Conservation (phyloP, 2,113 vertebrate genomes). For the Actenoides hombroni region DNA sequence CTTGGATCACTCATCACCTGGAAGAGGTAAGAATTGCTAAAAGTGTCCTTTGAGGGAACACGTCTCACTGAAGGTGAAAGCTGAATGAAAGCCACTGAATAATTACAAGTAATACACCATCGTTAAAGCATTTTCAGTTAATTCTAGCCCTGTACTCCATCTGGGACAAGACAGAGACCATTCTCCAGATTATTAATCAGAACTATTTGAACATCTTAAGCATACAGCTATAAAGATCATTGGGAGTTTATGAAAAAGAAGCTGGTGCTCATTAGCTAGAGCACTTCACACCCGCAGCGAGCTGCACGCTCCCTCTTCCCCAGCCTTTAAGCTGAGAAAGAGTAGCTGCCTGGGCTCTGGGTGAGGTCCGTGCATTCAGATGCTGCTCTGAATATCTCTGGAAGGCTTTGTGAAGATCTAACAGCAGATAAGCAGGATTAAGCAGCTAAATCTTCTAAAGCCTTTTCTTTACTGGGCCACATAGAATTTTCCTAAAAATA, state of each 20-base stretch:
- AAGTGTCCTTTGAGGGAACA: neutral
- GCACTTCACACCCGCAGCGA: neutral
- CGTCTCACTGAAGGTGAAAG: neutral
- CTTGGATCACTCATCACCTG: neutral
- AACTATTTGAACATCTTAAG: neutral
- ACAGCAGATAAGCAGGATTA: constrained; percentile 26
- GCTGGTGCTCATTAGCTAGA: neutral
- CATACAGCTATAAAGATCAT: neutral
- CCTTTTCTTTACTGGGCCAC: neutral
- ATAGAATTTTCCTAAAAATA: neutral
- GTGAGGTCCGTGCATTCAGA: neutral
- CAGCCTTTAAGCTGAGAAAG: neutral
- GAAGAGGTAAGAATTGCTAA: neutral
- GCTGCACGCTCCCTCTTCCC: accelerated
- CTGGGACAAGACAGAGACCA: neutral
- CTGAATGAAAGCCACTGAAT: neutral
- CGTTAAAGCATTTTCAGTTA: neutral
- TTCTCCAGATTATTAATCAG: neutral
- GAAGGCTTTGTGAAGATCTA: neutral
- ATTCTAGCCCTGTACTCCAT: neutral
- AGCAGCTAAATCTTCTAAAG: constrained; percentile 18
- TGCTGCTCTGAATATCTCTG: neutral
- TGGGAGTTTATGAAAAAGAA: neutral
- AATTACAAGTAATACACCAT: neutral
- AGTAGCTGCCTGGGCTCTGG: neutral